A percentile compares a stretch with the other conserved stretches of the same genome.
Conservation (phyloP, 2,797 vertebrate genomes). For the Psittacula echo region DNA sequence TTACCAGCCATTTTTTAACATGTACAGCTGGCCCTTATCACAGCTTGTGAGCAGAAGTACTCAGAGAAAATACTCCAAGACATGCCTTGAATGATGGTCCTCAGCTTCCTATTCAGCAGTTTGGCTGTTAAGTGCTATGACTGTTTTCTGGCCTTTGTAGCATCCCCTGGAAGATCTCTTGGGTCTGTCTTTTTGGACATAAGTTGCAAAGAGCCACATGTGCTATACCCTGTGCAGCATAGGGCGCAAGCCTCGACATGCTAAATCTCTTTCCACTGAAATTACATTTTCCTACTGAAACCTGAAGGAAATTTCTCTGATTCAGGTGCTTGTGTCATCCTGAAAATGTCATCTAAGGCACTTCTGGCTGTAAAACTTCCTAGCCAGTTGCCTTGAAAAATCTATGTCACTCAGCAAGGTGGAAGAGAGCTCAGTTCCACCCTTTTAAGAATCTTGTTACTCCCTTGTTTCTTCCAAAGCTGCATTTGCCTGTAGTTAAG, state of each 20-base stretch:
- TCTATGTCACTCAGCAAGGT: neutral
- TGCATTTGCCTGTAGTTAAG: neutral
- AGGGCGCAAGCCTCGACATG: accelerated
- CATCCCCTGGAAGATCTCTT: neutral
- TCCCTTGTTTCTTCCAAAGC: neutral
- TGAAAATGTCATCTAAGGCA: neutral
- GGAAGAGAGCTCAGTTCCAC: neutral
- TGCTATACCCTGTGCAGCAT: accelerated
- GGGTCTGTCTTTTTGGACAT: neutral
- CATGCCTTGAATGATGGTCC: accelerated
- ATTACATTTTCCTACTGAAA: neutral
- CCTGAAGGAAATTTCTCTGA: neutral
- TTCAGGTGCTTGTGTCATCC: neutral
- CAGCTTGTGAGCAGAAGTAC: neutral
- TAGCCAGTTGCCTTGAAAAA: neutral
- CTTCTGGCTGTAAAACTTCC: neutral
- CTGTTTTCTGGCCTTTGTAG: neutral
- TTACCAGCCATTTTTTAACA: neutral
- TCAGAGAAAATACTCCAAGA: neutral
- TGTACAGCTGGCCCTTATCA: neutral
- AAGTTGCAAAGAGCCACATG: neutral
- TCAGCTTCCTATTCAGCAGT: accelerated
- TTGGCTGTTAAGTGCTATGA: neutral
- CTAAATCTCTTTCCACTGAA: neutral
- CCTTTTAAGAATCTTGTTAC: neutral